phyloP scores from a whole-genome alignment of 2,797 vertebrate genomes.

The Selene dorsalis region DNA sequence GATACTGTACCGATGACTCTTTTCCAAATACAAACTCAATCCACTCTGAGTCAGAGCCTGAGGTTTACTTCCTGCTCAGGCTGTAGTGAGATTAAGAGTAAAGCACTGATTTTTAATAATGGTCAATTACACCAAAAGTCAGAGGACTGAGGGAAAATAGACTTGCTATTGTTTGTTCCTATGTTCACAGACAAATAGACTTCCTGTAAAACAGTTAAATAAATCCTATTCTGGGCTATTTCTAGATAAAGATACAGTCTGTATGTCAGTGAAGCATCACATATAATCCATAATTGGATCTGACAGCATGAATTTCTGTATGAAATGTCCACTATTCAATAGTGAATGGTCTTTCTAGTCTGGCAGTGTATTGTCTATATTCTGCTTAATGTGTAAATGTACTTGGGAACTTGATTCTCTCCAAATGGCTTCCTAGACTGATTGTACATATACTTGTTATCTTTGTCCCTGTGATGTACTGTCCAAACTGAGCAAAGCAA shows the following conservation, averaged over 20 bases:
- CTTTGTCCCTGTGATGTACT: conserved; percentile 75
- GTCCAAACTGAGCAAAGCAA: conserved; percentile 69
- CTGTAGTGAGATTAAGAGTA: conserved; percentile 81
- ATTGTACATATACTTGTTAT: conserved; percentile 75
- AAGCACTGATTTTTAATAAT: conserved; percentile 39
- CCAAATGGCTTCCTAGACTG: conserved; percentile 67
- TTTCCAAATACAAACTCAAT: conserved; percentile 79
- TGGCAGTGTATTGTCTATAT: conserved; percentile 73
- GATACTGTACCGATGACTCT: conserved; percentile 76
- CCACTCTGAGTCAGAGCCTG: conserved; percentile 87
- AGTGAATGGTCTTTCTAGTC: conserved; percentile 67
- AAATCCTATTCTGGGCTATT: conserved; percentile 47
- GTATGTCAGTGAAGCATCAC: conserved; percentile 54
- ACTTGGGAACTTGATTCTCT: conserved; percentile 59
- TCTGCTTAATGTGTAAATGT: conserved; percentile 77
- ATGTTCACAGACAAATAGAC: conserved; percentile 26
- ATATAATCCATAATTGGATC: conserved; percentile 62
- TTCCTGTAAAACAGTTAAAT: conserved; percentile 32
- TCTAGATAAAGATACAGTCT: conserved; percentile 48
- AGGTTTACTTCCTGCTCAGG: conserved; percentile 96
- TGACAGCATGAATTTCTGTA: conserved; percentile 73
- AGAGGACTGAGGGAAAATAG: conserved; percentile 41
- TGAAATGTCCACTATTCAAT: conserved; percentile 71
- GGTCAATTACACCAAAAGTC: conserved; percentile 50
- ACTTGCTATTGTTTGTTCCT: conserved; percentile 32